Conservation (phyloP, 2,888 invertebrate genomes). For the Eumacrocentrus americanus region DNA sequence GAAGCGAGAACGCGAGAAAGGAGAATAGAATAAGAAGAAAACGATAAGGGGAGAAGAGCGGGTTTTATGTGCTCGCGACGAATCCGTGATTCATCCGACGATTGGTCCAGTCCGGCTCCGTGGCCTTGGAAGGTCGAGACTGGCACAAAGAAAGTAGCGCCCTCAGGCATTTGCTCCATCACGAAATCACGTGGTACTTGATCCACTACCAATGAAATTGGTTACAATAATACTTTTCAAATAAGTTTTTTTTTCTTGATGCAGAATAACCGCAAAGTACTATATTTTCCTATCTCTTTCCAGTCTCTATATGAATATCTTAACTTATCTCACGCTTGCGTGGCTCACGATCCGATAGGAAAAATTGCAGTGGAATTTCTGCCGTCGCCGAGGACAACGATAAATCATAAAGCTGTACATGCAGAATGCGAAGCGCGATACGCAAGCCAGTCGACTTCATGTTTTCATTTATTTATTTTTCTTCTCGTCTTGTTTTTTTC, state of each 20-base stretch:
- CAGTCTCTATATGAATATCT: neutral
- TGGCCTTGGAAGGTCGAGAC: constrained; percentile 41
- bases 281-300: neutral
- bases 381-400: constrained; percentile 23
- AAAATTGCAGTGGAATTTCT: constrained; percentile 19
- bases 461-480: constrained; percentile 13
- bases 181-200: constrained; percentile 9
- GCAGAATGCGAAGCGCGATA: constrained; percentile 25
- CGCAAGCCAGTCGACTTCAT: constrained; percentile 12
- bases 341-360: constrained; percentile 26
- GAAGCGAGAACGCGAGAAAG: neutral
- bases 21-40: constrained; percentile 3
- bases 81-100: constrained; percentile 36
- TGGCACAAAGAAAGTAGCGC: constrained; percentile 25
- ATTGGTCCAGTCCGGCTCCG: constrained; percentile 26
- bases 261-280: too few species aligned
- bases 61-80: constrained; percentile 29
- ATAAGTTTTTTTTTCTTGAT: too few species aligned
- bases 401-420: constrained; percentile 30
- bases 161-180: constrained; percentile 17
- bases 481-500: constrained; percentile 3
- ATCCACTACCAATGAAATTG: neutral
- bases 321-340: constrained; percentile 6
- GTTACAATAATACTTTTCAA: constrained; percentile 1
- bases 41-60: constrained; percentile 8